Conservation (phyloP, 2,113 vertebrate species). For the Oreocharis arfaki region DNA sequence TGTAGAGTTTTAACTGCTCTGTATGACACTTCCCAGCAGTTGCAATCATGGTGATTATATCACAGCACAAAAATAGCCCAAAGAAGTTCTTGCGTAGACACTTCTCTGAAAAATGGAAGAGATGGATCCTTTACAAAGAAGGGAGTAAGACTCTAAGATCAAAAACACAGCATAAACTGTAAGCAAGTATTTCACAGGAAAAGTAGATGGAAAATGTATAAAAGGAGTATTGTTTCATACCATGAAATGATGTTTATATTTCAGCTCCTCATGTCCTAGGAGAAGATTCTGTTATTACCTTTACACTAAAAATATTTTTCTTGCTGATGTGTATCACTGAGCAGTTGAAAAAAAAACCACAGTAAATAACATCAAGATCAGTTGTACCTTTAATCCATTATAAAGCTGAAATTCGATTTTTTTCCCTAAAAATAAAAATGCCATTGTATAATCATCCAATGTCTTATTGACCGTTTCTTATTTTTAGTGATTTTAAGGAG, state of each 20-base stretch:
- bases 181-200: neutral
- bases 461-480: constrained; percentile 62
- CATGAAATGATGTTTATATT: neutral
- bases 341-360: neutral
- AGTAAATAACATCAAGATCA: neutral
- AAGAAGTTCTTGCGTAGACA: neutral
- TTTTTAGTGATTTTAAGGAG: constrained; percentile 66
- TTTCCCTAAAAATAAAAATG: constrained; percentile 44
- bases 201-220: neutral
- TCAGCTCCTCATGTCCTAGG: neutral
- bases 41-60: neutral
- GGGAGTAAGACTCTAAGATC: neutral
- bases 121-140: neutral
- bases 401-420: constrained; percentile 39
- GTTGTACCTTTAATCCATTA: constrained; percentile 56
- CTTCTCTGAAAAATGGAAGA: neutral
- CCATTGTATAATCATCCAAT: neutral
- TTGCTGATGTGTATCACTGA: neutral
- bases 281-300: neutral
- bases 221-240: neutral
- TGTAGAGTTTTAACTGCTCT: neutral
- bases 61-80: neutral
- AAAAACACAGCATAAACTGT: neutral
- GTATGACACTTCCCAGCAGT: neutral
- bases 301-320: neutral